A percentile compares a stretch with the other conserved stretches of the same genome.
phyloP scores from a whole-genome alignment of 1,140 invertebrate species.

The Gonatopus flavifemur region DNA sequence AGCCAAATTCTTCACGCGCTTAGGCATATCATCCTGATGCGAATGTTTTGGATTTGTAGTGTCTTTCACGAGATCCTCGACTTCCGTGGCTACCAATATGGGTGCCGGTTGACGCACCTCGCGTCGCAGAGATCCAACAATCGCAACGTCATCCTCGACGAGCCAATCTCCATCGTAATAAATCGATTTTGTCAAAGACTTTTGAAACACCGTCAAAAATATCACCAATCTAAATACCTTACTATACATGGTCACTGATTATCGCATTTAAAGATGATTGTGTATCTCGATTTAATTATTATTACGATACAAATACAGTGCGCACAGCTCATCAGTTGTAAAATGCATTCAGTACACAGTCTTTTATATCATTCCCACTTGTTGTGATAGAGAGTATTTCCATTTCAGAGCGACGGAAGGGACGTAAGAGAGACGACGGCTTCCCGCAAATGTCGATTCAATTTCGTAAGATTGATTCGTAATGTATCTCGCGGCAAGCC shows the following conservation, averaged over 20 bases:
- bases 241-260: slow-evolving; percentile 26
- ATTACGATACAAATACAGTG: too few relatives aligned
- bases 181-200: slow-evolving; percentile 15
- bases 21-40: slow-evolving; percentile 24
- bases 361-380: slow-evolving; percentile 33
- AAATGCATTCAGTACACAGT: slow-evolving; percentile 4
- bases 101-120: slow-evolving; percentile 35
- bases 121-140: slow-evolving; percentile 28
- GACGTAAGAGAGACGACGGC: too few relatives aligned
- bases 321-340: slow-evolving; percentile 9
- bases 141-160: slow-evolving; percentile 15
- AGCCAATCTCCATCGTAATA: slow-evolving; percentile 19
- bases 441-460: slow-evolving; percentile 23
- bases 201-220: slow-evolving; percentile 15
- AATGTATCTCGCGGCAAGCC: slow-evolving; percentile 1
- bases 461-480: slow-evolving; percentile 21
- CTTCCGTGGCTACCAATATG: slow-evolving; percentile 17
- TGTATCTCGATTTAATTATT: too few relatives aligned
- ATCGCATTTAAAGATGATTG: slow-evolving; percentile 4
- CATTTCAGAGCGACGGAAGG: slow-evolving; percentile 10
- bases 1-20: slow-evolving; percentile 32
- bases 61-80: slow-evolving; percentile 30
- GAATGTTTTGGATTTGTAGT: too few relatives aligned
- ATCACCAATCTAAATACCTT: slow-evolving; percentile 14
- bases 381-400: slow-evolving; percentile 16